Percentiles rank a stretch among this genome's conserved stretches.
These are phyloP conservation scores for Mastacembelus armatus DNA, from an alignment of 2,797 vertebrate species.

Conservation along the genomic window DNA sequence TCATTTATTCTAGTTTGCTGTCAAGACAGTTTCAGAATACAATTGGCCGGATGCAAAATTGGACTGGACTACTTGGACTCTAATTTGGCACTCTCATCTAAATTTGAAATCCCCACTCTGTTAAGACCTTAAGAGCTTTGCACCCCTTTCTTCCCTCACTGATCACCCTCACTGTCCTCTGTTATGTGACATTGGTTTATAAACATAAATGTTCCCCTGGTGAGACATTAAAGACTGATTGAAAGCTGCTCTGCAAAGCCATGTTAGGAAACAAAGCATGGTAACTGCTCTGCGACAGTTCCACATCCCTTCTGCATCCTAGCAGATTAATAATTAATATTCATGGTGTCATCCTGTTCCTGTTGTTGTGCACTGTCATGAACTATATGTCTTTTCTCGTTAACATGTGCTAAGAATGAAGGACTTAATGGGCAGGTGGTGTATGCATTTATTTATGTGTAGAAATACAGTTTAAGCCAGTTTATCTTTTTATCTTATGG, in stretches of 20 bases:
- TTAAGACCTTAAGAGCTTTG: neutral
- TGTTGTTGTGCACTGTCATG: conserved; percentile 58
- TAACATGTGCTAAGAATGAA: conserved; percentile 47
- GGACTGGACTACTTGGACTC: neutral
- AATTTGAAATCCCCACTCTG: conserved; percentile 1
- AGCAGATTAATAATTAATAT: conserved; percentile 74
- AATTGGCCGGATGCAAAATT: conserved; percentile 10
- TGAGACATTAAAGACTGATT: conserved; percentile 64
- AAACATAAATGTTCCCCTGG: conserved; percentile 38
- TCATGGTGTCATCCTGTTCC: conserved; percentile 60
- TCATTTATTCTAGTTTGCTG: conserved; percentile 1
- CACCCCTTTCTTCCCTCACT: conserved; percentile 7
- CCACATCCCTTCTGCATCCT: conserved; percentile 50
- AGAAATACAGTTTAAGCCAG: neutral
- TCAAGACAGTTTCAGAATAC: conserved; percentile 7
- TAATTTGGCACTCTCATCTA: neutral
- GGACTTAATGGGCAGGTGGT: conserved; percentile 39
- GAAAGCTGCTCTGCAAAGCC: conserved; percentile 58
- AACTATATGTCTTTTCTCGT: conserved; percentile 61
- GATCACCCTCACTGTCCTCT: conserved; percentile 38
- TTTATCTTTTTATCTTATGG: conserved; percentile 11
- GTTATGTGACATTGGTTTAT: conserved; percentile 35
- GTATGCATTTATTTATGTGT: conserved; percentile 1
- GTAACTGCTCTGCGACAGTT: conserved; percentile 52
- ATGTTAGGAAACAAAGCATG: conserved; percentile 44